These are phyloP conservation scores for Psylliodes chrysocephalus DNA, from an alignment of 2,888 invertebrate genomes.

Conservation along the genomic window DNA sequence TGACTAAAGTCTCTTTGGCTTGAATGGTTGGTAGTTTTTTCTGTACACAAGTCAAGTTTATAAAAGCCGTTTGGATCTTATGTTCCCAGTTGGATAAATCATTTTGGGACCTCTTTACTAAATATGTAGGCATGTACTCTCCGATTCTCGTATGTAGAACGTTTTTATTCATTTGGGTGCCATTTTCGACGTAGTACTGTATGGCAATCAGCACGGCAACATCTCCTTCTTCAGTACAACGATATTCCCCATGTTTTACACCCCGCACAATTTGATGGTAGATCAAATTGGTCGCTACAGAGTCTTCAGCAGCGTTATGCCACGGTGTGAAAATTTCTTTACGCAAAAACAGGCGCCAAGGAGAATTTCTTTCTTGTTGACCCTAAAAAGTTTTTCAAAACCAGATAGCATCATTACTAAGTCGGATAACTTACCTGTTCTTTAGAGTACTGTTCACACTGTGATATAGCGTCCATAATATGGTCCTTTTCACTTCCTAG, in stretches of 20 bases:
- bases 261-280: slow-evolving; percentile 86
- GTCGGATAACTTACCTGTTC: slow-evolving; percentile 66
- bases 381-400: slow-evolving; percentile 66
- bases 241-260: slow-evolving; percentile 91
- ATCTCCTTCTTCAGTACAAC: slow-evolving; percentile 85
- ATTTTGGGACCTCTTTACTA: slow-evolving; percentile 64
- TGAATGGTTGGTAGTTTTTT: slow-evolving; percentile 72
- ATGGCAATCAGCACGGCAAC: slow-evolving; percentile 89
- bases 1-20: slow-evolving; percentile 91
- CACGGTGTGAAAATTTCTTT: slow-evolving; percentile 93
- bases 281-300: slow-evolving; percentile 86
- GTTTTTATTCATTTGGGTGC: slow-evolving; percentile 73
- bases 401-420: neutral
- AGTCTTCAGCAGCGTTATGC: slow-evolving; percentile 87
- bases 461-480: slow-evolving; percentile 95
- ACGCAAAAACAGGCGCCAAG: slow-evolving; percentile 88
- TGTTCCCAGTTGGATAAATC: slow-evolving; percentile 76
- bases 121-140: slow-evolving; percentile 84
- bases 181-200: slow-evolving; percentile 89
- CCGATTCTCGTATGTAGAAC: slow-evolving; percentile 75
- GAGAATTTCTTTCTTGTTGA: slow-evolving; percentile 82
- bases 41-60: slow-evolving; percentile 77
- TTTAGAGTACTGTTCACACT: slow-evolving; percentile 94
- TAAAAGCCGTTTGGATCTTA: slow-evolving; percentile 77
- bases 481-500: slow-evolving; percentile 90